Evolutionary conservation across 2,113 vertebrate genomes (phyloP), one percentile per base, ranked within the genome.

Genomic region (Oncorhynchus tshawytscha): DNA sequence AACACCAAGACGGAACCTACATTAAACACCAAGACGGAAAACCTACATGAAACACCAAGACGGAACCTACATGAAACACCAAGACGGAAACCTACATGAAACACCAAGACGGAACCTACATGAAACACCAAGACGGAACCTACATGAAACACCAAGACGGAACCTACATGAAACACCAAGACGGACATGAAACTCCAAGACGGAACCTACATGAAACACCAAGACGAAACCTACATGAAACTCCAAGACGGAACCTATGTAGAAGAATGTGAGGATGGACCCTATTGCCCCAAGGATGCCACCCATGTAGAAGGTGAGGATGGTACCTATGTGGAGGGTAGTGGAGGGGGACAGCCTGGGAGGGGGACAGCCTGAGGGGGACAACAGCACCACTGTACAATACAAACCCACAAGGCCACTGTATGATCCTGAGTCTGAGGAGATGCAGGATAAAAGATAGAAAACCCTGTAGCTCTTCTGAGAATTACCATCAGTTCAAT

Each of bases 271-370:
- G 8, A 45, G 39, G 39, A 45, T 45, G 39, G 39, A 45, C 39
- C 39, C 39, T 45, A 45, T 45, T 95, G 95, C 79, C 94, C 95
- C 0, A 95, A 96, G 84, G 95, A 96, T 9, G 95, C 95, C 81
- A 95, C 93, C 75, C 95, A 96, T 81, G 88, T 96, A 84, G 95
- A 96, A 85, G 95, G 93, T n/a, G 68, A 22, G 68, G 90, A 95
- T 51, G 92, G 92, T 22, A 22, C 18, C 59, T 62, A 20, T 22
- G 59, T 62, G 59, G n/a, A 62, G 59, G 59, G 59, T 16, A 22
- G n/a, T 1, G 59, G 59, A 60, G 59, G 59, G 51, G 51, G 51
- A 57, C 16, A 57, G 54, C 1, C 3, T 57, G 13, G 54, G 20
- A 16, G 54, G 54, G 54, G 54, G 20, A 16, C 20, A 4, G 16